Evolutionary conservation across 2,797 vertebrate genomes (phyloP).

Genomic region (Dendrocincla fuliginosa): DNA sequence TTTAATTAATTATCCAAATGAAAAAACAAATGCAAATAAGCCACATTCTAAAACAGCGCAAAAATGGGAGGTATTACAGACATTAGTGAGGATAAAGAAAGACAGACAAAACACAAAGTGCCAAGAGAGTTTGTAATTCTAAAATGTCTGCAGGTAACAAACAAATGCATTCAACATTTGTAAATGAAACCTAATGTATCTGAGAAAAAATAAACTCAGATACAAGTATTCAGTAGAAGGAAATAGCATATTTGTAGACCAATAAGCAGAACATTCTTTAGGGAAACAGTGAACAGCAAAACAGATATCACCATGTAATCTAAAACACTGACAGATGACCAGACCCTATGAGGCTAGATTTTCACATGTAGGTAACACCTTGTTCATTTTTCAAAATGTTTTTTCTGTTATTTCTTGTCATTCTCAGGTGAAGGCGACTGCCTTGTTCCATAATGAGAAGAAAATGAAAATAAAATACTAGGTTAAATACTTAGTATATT

Average conservation of each 20-base stretch:
- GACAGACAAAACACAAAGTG: background rate
- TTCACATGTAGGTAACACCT: background rate
- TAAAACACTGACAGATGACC: background rate
- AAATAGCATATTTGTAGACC: background rate
- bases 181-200: background rate
- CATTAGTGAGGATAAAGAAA: background rate
- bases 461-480: background rate
- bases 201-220: conserved; percentile 19
- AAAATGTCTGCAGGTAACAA: background rate
- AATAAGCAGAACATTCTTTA: background rate
- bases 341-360: background rate
- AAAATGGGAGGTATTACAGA: background rate
- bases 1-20: background rate
- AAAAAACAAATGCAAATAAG: background rate
- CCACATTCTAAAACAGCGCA: background rate
- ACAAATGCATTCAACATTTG: background rate
- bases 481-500: background rate
- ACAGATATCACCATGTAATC: background rate
- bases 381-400: background rate
- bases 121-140: background rate
- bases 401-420: background rate
- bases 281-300: background rate
- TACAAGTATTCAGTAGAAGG: background rate
- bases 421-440: background rate
- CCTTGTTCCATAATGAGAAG: background rate